phyloP scores from a whole-genome alignment of 2,797 vertebrate genomes.

The Caiman crocodilus region DNA sequence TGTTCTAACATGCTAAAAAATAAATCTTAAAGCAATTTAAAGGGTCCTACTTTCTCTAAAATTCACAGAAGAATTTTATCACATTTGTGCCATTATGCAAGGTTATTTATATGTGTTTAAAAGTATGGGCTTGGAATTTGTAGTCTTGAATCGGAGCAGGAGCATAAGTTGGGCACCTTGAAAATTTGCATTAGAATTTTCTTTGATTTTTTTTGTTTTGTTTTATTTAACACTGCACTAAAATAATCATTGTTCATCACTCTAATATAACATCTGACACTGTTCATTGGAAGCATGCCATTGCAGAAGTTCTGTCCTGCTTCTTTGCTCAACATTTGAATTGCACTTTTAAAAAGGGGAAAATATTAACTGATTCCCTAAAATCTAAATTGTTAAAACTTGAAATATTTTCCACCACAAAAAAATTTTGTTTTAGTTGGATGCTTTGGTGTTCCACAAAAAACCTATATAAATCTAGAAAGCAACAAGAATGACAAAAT shows the following conservation, averaged over 20 bases:
- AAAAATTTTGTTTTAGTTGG: not conserved
- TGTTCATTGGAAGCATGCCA: not conserved
- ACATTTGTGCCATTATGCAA: fast-evolving
- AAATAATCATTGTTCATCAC: not conserved
- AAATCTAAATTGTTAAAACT: not conserved
- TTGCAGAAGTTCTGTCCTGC: not conserved
- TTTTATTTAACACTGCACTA: not conserved
- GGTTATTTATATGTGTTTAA: fast-evolving
- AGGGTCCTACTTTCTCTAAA: not conserved
- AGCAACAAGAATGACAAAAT: too few relatives aligned
- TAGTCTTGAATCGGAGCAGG: not conserved
- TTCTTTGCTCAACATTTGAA: not conserved
- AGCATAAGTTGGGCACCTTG: not conserved
- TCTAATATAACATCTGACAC: not conserved
- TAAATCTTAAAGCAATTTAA: fast-evolving
- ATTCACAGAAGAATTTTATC: fast-evolving
- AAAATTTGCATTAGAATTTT: not conserved
- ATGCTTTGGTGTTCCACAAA: too few relatives aligned
- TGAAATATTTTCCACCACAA: not conserved
- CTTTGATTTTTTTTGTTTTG: too few relatives aligned
- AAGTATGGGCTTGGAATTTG: fast-evolving
- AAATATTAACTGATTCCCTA: not conserved
- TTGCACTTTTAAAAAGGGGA: not conserved
- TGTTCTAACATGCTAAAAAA: not conserved
- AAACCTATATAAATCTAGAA: too few relatives aligned